Percentiles rank a stretch among this genome's conserved stretches.
These are phyloP conservation scores for Dinoponera quadriceps DNA, from an alignment of 1,140 invertebrate species.

Conservation along the genomic window DNA sequence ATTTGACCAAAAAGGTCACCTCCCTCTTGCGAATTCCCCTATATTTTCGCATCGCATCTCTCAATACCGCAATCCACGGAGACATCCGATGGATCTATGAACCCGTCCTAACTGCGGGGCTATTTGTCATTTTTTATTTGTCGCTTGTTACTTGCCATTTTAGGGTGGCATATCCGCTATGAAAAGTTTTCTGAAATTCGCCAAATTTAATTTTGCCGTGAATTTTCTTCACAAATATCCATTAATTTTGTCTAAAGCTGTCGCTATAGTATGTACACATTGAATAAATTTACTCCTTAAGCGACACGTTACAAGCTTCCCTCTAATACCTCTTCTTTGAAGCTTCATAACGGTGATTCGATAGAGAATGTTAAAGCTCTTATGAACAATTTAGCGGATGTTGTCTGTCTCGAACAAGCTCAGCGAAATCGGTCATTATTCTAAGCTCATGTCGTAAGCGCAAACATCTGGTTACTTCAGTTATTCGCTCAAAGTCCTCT, in stretches of 20 bases:
- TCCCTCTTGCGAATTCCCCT: neutral
- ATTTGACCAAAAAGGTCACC: conserved; percentile 24
- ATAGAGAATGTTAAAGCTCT: no score
- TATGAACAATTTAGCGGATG: neutral
- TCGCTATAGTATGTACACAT: no score
- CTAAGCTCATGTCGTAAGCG: neutral
- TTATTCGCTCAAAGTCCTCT: neutral
- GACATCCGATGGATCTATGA: neutral
- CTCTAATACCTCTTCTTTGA: no score
- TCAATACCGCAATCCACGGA: neutral
- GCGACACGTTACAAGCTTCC: no score
- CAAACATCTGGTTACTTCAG: neutral
- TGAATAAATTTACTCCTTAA: no score
- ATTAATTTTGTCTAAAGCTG: no score
- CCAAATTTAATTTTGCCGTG: no score
- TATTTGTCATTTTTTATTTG: neutral
- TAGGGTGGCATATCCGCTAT: neutral
- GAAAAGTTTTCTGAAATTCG: neutral
- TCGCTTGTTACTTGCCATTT: no score
- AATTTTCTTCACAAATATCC: no score
- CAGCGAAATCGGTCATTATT: neutral
- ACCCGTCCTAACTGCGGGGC: neutral
- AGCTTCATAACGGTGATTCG: no score
- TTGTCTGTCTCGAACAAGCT: neutral
- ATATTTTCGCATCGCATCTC: neutral